Conservation (phyloP, 2,888 invertebrate genomes). For the Synergus laeviventris region DNA sequence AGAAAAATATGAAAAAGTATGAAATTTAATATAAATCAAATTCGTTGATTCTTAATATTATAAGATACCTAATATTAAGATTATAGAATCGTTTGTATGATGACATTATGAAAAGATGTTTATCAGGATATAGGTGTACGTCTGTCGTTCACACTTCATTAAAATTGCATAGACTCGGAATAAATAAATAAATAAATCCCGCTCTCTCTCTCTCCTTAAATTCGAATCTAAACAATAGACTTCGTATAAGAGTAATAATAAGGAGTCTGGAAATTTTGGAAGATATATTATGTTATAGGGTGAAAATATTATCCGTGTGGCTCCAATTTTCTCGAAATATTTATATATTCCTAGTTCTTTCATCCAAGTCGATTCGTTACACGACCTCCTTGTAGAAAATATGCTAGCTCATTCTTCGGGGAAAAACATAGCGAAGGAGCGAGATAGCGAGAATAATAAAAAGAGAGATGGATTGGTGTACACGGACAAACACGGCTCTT, state of each 20-base stretch:
- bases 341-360: slow-evolving; percentile 34
- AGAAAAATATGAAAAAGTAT: too few relatives aligned
- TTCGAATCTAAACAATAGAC: too few relatives aligned
- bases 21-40: too few relatives aligned
- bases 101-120: too few relatives aligned
- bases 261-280: slow-evolving; percentile 33
- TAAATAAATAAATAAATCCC: slow-evolving; percentile 6
- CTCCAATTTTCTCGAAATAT: slow-evolving; percentile 35
- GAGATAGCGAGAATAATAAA: slow-evolving; percentile 40
- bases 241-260: too few relatives aligned
- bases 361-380: slow-evolving; percentile 71
- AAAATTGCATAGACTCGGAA: slow-evolving; percentile 7
- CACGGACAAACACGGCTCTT: slow-evolving; percentile 28
- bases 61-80: too few relatives aligned
- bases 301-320: slow-evolving; percentile 46
- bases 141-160: slow-evolving; percentile 23
- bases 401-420: slow-evolving; percentile 70
- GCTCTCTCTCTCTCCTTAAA: background rate
- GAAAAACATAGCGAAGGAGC: slow-evolving; percentile 50
- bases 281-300: slow-evolving; percentile 39
- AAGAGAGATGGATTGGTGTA: slow-evolving; percentile 40
- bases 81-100: too few relatives aligned
- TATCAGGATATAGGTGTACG: background rate
- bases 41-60: too few relatives aligned
- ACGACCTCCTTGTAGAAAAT: slow-evolving; percentile 72